phyloP scores from a whole-genome alignment of 2,113 vertebrate species.

The Alethe diademata region DNA sequence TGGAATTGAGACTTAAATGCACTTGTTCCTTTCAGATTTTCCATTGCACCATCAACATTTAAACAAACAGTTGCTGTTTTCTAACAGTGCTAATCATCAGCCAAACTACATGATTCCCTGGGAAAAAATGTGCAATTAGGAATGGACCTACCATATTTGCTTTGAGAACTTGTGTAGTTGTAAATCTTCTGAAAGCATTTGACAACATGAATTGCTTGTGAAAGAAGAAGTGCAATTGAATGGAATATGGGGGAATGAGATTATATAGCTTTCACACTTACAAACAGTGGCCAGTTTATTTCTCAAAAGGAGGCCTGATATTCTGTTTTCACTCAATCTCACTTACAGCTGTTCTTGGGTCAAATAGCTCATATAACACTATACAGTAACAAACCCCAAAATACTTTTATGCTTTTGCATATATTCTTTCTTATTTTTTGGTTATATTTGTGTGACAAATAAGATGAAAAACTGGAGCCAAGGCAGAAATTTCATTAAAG shows the following conservation, averaged over 20 bases:
- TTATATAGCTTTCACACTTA: neutral
- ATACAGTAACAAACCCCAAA: neutral
- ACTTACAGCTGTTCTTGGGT: neutral
- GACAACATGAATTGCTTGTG: neutral
- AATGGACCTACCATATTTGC: neutral
- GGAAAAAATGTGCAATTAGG: neutral
- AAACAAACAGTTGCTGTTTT: neutral
- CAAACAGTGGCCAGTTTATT: neutral
- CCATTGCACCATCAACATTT: neutral
- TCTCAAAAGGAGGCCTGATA: neutral
- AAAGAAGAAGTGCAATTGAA: neutral
- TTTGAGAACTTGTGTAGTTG: neutral
- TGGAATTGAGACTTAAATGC: neutral
- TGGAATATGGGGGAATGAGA: neutral
- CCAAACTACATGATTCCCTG: neutral
- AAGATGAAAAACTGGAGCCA: neutral
- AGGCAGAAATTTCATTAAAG: neutral
- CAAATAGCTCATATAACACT: neutral
- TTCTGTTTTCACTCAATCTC: neutral
- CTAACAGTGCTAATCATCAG: neutral
- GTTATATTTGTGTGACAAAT: neutral
- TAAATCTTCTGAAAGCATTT: conserved; percentile 30
- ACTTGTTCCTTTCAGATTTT: neutral
- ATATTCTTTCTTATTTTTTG: neutral
- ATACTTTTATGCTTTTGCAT: neutral